phyloP scores from a whole-genome alignment of 2,113 vertebrate genomes.

The Lanius ludovicianus region DNA sequence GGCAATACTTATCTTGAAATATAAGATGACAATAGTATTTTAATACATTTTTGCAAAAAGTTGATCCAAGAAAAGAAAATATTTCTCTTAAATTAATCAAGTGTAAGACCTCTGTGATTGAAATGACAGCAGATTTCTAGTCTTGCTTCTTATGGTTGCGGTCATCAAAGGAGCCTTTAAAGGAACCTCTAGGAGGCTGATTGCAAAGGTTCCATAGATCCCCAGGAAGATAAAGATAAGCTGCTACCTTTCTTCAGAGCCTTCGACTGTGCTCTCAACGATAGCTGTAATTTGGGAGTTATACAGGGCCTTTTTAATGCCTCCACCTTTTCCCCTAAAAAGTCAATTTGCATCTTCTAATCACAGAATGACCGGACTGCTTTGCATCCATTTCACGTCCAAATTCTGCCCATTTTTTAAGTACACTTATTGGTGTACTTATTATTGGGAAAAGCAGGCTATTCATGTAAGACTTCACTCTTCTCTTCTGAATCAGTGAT shows the following conservation, averaged over 20 bases:
- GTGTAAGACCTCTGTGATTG: not conserved
- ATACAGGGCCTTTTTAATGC: not conserved
- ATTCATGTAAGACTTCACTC: not conserved
- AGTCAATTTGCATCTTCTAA: not conserved
- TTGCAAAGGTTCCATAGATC: not conserved
- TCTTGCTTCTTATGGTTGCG: not conserved
- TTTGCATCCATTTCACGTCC: not conserved
- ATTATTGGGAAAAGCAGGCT: not conserved
- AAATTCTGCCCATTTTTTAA: not conserved
- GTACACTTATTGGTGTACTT: not conserved
- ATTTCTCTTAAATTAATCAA: not conserved
- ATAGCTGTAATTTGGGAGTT: not conserved
- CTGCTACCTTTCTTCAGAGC: not conserved
- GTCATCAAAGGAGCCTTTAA: not conserved
- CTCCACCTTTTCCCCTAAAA: not conserved
- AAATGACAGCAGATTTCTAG: not conserved
- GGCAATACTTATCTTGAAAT: not conserved
- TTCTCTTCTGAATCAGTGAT: not conserved
- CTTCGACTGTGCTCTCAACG: not conserved
- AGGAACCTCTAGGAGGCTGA: not conserved
- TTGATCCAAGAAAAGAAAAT: not conserved
- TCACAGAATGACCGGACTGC: not conserved
- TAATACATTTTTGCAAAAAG: not conserved
- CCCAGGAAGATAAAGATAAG: not conserved
- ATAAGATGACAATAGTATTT: not conserved